Base-by-base conservation (phyloP, 2,888 invertebrate species). In the Dolichomitus sp. region DNA sequence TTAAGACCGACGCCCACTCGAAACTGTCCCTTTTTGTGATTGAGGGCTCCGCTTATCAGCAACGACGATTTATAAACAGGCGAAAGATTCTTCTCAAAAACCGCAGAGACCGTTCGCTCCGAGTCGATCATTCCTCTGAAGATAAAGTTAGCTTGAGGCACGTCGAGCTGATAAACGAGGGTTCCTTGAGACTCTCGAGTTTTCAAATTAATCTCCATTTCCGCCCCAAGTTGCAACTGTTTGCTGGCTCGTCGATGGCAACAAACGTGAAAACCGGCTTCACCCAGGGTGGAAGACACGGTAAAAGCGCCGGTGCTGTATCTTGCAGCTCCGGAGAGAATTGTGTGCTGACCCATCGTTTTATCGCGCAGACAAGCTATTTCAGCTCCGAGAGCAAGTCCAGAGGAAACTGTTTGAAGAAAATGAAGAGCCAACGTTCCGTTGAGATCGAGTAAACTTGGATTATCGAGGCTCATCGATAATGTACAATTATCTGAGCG, bases 1-100 rank as follows among this genome's bases (percentile, higher is more conserved):
- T 96, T 95, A 61, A 96, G 94, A 33, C 96, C 96, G 87, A 96
- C 94, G 12, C 96, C 96, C 86, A 96, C 95, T 86, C 95, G 94
- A 91, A 95, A 95, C 86, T 95, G 94, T 85, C 94, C 94, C 89
- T 96, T 96, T 57, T 92, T 94, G 86, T 96, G 96, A 92, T 96
- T 96, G 73, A 96, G 93, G 87, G 95, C 94, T n/a, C 95, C 96
- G 88, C 96, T 96, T 19, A 97, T 92, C 12, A 95, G 93, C 79
- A 97, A 93, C 7, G 96, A 95, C 86, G 96, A 95, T 85, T 95
- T 95, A 4, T 96, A 95, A 78, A 96, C 92, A 4, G 96, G 96
- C 52, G 94, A 93, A 19, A 97, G 91, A 88, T 95, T 95, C 92
- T 96, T 96, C 90, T 96, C 96, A 87, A 96, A 91, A 2, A 95